Base-by-base conservation (phyloP, 2,113 vertebrate species). In the Paraplagusia blochii region DNA sequence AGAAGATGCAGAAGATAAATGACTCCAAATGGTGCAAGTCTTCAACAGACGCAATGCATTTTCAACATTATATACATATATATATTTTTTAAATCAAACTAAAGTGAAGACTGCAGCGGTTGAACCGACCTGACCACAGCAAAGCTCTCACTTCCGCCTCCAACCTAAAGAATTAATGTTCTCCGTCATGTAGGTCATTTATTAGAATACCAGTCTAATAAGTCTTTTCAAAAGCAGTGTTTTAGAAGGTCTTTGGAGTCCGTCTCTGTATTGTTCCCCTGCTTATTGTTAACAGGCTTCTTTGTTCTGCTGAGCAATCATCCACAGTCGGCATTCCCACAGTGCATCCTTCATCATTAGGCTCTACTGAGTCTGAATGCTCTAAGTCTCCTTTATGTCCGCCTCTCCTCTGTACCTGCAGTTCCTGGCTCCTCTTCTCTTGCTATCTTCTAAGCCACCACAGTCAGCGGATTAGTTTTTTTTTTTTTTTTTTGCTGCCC, bases 311-410 rank as follows among this genome's bases (percentile, higher is more conserved):
- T 7, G 36, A 47, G 74, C 66, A 72, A 70, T 82, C 58, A 70
- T 52, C 59, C 66, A 65, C 58, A 65, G 65, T 61, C 60, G 35
- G 48, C 53, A 44, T 16, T 44, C 70, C 53, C 58, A 61, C 62
- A 50, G 46, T 66, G 70, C 79, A 82, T 75, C 68, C 67, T 64
- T 79, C 81, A 81, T 81, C 72, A 81, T 81, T 78, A 81, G 63
- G 46, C 22, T 48, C 53, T 54, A 53, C 33, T 52, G 11, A 53
- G 58, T 35, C 51, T 42, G 38, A 33, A 40, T 40, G 53, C 42
- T 15, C 39, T n/a, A 13, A 11, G 39, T 9, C 63, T 47, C 39
- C 40, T 58, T 42, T 39, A 45, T 44, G 33, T n/a, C 17, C 36
- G 34, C 33, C 14, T 61, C 56, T 38, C 13, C 50, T n/a, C 45